Conservation (phyloP, 1,140 invertebrate genomes). For the Anoplophora glabripennis region DNA sequence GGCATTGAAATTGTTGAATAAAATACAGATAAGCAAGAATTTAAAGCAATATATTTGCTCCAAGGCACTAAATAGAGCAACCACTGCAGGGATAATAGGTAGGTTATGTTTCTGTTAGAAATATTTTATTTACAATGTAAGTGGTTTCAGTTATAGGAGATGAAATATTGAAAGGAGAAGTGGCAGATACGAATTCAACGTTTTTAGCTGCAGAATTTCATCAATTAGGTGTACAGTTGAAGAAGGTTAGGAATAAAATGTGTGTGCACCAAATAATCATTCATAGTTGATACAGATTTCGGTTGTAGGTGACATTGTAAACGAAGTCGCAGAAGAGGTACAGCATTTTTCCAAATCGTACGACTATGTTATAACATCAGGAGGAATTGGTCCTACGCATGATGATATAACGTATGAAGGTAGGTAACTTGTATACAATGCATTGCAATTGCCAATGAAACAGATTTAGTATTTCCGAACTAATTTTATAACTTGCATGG, state of each 20-base stretch:
- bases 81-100: slow-evolving; percentile 40
- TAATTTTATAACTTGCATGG: too few species aligned
- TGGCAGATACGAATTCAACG: slow-evolving; percentile 70
- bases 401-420: slow-evolving; percentile 82
- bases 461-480: too few species aligned
- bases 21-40: background rate
- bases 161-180: slow-evolving; percentile 81
- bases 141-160: slow-evolving; percentile 68
- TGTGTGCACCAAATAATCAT: slow-evolving; percentile 3
- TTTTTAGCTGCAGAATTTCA: slow-evolving; percentile 67
- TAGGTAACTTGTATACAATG: too few species aligned
- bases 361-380: slow-evolving; percentile 71
- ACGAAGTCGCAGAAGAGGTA: slow-evolving; percentile 69
- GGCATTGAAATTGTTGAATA: background rate
- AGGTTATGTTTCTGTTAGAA: slow-evolving; percentile 3
- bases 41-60: background rate
- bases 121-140: slow-evolving; percentile 1
- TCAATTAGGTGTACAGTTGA: slow-evolving; percentile 63
- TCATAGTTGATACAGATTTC: slow-evolving; percentile 55
- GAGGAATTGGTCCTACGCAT: slow-evolving; percentile 82
- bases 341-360: slow-evolving; percentile 60
- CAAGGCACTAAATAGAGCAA: slow-evolving; percentile 7
- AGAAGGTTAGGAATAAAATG: slow-evolving; percentile 50
- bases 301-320: slow-evolving; percentile 68
- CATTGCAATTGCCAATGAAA: too few species aligned